phyloP scores from a whole-genome alignment of 2,797 vertebrate genomes.

The Scolopax rusticola region DNA sequence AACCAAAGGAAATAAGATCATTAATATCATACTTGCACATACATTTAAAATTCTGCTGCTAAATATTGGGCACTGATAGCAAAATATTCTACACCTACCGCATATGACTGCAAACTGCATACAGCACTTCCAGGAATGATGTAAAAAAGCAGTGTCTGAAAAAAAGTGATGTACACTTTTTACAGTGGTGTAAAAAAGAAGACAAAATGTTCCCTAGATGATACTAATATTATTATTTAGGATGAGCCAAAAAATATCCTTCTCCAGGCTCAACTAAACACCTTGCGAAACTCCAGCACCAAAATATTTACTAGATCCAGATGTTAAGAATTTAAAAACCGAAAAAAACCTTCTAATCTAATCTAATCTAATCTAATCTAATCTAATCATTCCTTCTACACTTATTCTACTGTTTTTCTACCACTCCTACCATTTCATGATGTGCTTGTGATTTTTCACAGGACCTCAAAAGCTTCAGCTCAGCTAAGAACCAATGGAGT shows the following conservation, averaged over 20 bases:
- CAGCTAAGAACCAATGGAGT: background rate
- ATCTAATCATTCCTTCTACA: slow-evolving; percentile 4
- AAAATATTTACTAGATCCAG: slow-evolving; percentile 34
- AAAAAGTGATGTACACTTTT: no score
- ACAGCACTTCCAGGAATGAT: background rate
- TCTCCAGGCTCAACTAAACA: background rate
- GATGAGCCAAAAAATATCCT: background rate
- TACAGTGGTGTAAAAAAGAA: background rate
- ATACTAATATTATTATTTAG: background rate
- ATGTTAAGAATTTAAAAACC: background rate
- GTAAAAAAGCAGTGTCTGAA: background rate
- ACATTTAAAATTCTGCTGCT: background rate
- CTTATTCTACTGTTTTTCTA: background rate
- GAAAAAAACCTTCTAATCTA: background rate
- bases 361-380: background rate
- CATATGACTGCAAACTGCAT: background rate
- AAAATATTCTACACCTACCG: background rate
- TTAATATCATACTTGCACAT: background rate
- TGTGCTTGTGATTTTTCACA: slow-evolving; percentile 48
- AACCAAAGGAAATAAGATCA: background rate
- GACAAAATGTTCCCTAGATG: background rate
- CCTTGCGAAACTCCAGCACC: background rate
- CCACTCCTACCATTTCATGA: slow-evolving; percentile 20
- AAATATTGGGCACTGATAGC: background rate
- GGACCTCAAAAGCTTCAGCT: slow-evolving; percentile 34